Conservation (phyloP, 2,888 invertebrate species). For the Acrobasis repandana region DNA sequence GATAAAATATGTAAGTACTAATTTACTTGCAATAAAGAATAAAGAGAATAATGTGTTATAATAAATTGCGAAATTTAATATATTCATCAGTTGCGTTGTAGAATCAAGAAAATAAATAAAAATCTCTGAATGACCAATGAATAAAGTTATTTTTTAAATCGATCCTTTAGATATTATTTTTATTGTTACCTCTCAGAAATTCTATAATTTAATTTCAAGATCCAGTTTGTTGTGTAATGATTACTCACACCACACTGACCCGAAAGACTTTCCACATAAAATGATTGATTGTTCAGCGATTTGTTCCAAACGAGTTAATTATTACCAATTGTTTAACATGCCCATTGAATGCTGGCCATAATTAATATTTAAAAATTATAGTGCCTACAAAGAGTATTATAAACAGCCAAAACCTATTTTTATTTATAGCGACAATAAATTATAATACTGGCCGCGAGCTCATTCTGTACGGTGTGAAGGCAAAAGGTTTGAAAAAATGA, state of each 20-base stretch:
- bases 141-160: too few species aligned
- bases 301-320: conserved; percentile 28
- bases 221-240: not conserved
- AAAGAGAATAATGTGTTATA: too few species aligned
- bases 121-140: too few species aligned
- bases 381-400: conserved; percentile 45
- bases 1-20: too few species aligned
- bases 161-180: too few species aligned
- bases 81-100: too few species aligned
- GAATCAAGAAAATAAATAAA: too few species aligned
- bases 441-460: conserved; percentile 72
- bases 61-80: too few species aligned
- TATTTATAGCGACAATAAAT: conserved; percentile 73
- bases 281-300: conserved; percentile 25
- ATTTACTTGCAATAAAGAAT: too few species aligned
- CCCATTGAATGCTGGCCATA: conserved; percentile 9
- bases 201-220: not conserved
- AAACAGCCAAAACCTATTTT: conserved; percentile 64
- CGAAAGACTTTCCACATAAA: not conserved
- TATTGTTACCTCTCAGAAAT: not conserved
- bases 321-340: conserved; percentile 26
- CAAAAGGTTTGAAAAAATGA: conserved; percentile 73
- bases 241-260: not conserved
- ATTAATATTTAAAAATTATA: conserved; percentile 25
- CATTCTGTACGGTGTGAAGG: conserved; percentile 56